Conservation (phyloP, 2,113 vertebrate species). For the Rhodinocichla rosea region DNA sequence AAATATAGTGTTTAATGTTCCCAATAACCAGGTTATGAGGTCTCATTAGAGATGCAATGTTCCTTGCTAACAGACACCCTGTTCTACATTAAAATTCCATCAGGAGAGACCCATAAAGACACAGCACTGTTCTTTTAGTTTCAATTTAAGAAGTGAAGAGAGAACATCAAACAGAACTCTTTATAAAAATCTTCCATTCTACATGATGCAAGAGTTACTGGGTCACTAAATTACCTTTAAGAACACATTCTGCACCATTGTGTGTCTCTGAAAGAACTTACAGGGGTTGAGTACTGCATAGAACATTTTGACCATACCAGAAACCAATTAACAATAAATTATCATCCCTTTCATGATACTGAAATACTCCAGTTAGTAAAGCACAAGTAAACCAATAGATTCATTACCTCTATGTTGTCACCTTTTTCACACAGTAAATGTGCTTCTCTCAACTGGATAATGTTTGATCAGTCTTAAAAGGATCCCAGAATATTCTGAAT, state of each 20-base stretch:
- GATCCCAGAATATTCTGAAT: background rate
- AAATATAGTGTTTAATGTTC: background rate
- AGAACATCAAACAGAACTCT: background rate
- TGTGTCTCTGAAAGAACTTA: background rate
- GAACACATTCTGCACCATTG: background rate
- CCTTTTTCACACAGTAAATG: background rate
- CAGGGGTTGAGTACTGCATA: rapidly evolving
- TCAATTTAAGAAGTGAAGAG: background rate
- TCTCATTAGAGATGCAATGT: background rate
- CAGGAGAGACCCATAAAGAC: background rate
- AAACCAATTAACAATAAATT: background rate
- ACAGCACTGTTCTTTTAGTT: background rate
- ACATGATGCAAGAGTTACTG: background rate
- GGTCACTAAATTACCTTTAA: background rate
- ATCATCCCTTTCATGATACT: background rate
- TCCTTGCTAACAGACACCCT: background rate
- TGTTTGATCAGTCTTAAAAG: background rate
- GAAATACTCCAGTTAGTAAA: background rate
- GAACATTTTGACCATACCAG: background rate
- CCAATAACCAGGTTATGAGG: background rate
- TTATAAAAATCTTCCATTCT: background rate
- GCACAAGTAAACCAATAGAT: background rate
- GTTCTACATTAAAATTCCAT: background rate
- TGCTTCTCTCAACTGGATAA: background rate
- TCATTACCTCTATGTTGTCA: background rate